phyloP scores from a whole-genome alignment of 2,797 vertebrate genomes.

The Steatocranus sp. region DNA sequence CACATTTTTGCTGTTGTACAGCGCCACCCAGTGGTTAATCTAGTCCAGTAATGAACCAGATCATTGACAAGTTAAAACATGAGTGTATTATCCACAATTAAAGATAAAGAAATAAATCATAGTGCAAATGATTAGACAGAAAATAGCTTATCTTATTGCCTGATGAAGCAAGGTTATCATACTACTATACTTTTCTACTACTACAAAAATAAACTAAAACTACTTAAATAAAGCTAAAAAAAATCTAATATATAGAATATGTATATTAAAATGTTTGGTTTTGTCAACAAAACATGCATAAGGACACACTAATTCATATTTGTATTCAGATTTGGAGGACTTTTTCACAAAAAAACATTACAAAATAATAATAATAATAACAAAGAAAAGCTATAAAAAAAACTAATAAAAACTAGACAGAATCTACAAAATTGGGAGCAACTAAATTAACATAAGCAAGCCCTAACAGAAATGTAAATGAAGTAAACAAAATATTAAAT shows the following conservation, averaged over 20 bases:
- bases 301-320: too few relatives aligned
- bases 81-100: neutral
- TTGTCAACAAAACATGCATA: neutral
- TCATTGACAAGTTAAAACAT: neutral
- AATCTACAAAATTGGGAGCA: neutral
- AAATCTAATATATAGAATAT: rapidly evolving
- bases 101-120: constrained; percentile 11
- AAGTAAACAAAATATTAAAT: neutral
- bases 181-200: neutral
- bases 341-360: neutral
- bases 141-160: neutral
- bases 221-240: neutral
- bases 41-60: neutral
- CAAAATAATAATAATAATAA: neutral
- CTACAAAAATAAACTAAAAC: neutral
- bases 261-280: neutral
- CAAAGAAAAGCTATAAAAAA: neutral
- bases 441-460: neutral
- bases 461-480: neutral
- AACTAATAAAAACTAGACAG: neutral
- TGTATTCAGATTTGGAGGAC: neutral
- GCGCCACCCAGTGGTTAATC: constrained; percentile 34
- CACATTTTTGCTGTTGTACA: neutral
- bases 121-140: neutral
- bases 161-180: neutral